Percentiles rank a stretch among this genome's conserved stretches.
Evolutionary conservation across 2,888 invertebrate species (phyloP).

Genomic region (Stegana nigrithorax): DNA sequence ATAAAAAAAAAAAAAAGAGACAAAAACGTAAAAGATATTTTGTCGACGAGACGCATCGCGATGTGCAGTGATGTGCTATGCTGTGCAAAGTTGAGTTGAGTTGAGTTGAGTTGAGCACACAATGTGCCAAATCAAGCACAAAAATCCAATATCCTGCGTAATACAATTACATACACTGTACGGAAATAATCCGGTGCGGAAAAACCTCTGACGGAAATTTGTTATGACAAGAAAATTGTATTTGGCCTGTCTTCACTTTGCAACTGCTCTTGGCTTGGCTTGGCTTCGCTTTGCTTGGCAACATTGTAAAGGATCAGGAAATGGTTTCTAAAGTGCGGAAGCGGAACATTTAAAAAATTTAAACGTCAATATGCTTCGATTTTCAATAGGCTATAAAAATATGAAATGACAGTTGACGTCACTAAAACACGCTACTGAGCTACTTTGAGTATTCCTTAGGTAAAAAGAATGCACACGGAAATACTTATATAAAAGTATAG

Average conservation of each 20-base stretch:
- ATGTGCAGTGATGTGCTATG: neutral
- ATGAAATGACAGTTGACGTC: no score
- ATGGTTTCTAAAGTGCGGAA: constrained; percentile 8
- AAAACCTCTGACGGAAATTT: constrained; percentile 8
- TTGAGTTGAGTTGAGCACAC: constrained; percentile 27
- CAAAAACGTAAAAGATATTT: no score
- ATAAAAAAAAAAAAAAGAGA: no score
- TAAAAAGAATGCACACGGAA: no score
- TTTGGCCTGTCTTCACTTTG: neutral
- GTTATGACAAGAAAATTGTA: constrained; percentile 30
- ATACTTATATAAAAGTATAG: no score
- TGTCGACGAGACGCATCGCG: neutral
- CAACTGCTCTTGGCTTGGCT: no score
- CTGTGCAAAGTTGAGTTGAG: neutral
- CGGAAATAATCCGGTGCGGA: constrained; percentile 16
- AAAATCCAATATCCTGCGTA: constrained; percentile 57
- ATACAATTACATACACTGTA: constrained; percentile 50
- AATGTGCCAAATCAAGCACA: constrained; percentile 56
- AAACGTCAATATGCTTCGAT: no score
- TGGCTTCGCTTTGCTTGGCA: no score
- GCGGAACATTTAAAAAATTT: no score
- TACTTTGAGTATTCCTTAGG: no score
- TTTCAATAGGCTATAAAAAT: no score
- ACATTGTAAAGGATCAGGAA: constrained; percentile 16
- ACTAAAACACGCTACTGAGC: no score